phyloP scores from a whole-genome alignment of 2,113 vertebrate genomes.

The Fulmarus glacialis region DNA sequence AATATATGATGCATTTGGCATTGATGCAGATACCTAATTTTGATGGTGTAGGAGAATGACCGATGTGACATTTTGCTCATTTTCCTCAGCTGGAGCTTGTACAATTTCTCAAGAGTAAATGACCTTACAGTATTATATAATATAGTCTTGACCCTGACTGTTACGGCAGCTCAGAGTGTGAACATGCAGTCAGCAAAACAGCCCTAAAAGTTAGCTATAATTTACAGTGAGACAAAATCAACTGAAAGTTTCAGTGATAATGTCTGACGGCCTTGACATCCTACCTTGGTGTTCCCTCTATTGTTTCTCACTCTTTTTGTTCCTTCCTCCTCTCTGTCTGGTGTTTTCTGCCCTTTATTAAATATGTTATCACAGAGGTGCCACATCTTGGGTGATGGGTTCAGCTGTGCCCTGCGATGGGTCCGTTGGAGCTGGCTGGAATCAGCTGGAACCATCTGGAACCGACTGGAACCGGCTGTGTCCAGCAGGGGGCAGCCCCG shows the following conservation, averaged over 20 bases:
- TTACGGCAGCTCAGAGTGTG: background rate
- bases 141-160: slow-evolving; percentile 20
- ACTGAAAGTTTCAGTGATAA: background rate
- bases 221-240: background rate
- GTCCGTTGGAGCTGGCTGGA: background rate
- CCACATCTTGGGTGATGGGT: background rate
- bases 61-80: background rate
- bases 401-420: fast-evolving
- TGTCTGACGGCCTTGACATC: background rate
- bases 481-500: fast-evolving
- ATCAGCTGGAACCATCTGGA: fast-evolving
- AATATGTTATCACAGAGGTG: background rate
- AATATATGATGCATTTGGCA: slow-evolving; percentile 40
- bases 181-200: background rate
- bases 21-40: slow-evolving; percentile 25
- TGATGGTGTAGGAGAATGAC: slow-evolving; percentile 15
- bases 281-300: background rate
- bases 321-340: background rate
- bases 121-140: slow-evolving; percentile 14
- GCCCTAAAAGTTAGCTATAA: background rate
- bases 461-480: no score
- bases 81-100: slow-evolving; percentile 10
- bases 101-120: slow-evolving; percentile 15
- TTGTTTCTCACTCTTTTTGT: background rate
- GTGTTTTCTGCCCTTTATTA: background rate